These are phyloP conservation scores for Oreochromis spilurus DNA, from an alignment of 2,113 vertebrate genomes.

Conservation along the genomic window DNA sequence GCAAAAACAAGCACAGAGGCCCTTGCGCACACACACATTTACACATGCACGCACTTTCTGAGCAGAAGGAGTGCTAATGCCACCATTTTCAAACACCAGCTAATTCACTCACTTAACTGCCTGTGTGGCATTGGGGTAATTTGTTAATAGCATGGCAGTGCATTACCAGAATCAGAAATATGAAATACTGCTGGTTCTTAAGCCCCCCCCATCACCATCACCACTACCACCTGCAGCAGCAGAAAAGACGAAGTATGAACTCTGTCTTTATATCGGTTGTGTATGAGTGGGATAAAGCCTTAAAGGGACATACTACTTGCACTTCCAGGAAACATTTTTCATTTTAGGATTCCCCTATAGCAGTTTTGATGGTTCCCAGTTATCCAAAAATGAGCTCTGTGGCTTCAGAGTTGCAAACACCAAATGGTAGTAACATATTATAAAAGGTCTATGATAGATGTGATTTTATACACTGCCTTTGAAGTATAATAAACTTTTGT, in stretches of 20 bases:
- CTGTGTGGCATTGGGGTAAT: conserved; percentile 49
- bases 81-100: conserved; percentile 52
- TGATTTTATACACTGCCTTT: background rate
- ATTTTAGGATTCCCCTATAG: background rate
- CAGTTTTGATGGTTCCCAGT: background rate
- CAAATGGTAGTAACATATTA: background rate
- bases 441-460: background rate
- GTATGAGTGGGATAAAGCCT: background rate
- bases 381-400: background rate
- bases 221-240: background rate
- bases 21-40: background rate
- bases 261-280: background rate
- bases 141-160: conserved; percentile 54
- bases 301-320: background rate
- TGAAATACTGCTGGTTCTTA: conserved; percentile 47
- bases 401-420: background rate
- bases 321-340: background rate
- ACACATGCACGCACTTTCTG: background rate
- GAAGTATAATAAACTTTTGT: background rate
- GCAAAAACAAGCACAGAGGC: conserved; percentile 1
- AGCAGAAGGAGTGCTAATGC: conserved; percentile 10
- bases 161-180: conserved; percentile 68
- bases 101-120: conserved; percentile 52
- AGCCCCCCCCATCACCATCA: background rate
- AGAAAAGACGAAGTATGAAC: background rate